Conservation (phyloP, 2,113 vertebrate genomes). For the Antechinus flavipes region DNA sequence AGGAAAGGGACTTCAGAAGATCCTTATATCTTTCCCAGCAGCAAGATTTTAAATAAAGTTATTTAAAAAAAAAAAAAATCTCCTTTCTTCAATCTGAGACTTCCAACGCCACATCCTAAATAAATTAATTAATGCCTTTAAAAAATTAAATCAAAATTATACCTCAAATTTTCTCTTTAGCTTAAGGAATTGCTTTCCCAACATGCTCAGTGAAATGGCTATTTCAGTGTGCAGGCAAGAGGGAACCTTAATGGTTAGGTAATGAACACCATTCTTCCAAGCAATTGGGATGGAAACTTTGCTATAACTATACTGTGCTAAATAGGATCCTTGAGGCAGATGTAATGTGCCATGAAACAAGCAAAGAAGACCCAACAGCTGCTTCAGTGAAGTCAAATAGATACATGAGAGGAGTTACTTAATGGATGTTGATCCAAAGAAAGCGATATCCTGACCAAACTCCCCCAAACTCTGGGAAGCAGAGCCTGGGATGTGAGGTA, state of each 20-base stretch:
- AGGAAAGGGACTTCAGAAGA: background rate
- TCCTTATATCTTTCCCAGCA: background rate
- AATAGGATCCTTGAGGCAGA: background rate
- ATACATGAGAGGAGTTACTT: background rate
- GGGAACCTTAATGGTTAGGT: background rate
- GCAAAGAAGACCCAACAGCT: background rate
- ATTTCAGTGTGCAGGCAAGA: background rate
- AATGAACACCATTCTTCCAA: background rate
- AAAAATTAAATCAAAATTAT: background rate
- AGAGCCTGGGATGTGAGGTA: background rate
- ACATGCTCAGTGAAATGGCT: background rate
- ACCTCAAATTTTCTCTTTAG: background rate
- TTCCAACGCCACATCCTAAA: background rate
- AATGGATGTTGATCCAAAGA: background rate
- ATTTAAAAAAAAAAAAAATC: background rate
- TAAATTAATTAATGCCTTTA: background rate
- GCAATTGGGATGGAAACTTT: background rate
- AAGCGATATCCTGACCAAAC: background rate
- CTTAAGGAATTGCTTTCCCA: background rate
- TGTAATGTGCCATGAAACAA: background rate
- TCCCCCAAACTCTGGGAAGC: background rate
- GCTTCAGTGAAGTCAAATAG: background rate
- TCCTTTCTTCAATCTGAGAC: background rate
- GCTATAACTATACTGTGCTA: background rate
- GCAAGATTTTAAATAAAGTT: background rate